phyloP scores from a whole-genome alignment of 2,797 vertebrate genomes.

The Toxotes lorentzi region DNA sequence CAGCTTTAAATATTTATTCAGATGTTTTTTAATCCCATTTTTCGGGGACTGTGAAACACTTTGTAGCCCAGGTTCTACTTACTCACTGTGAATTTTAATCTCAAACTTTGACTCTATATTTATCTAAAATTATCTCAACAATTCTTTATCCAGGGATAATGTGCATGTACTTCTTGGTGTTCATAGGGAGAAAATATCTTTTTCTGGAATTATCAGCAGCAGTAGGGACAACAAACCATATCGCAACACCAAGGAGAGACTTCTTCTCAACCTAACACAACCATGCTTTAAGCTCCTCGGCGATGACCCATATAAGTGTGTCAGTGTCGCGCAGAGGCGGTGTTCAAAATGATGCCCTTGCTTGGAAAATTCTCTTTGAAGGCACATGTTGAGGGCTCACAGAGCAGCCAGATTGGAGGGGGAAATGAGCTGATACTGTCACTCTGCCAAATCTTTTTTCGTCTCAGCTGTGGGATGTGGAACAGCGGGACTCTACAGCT shows the following conservation, averaged over 20 bases:
- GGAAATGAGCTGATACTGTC: constrained; percentile 60
- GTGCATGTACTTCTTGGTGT: constrained; percentile 5
- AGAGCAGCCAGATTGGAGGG: constrained; percentile 58
- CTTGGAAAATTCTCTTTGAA: constrained; percentile 82
- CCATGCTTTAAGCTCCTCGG: constrained; percentile 55
- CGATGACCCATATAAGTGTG: constrained; percentile 86
- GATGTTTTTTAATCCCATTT: neutral
- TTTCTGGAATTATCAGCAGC: constrained; percentile 40
- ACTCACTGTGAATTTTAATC: constrained; percentile 12
- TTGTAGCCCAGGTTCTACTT: neutral
- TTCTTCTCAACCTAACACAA: constrained; percentile 64
- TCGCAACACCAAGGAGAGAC: constrained; percentile 44
- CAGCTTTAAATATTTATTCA: constrained; percentile 3
- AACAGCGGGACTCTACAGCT: constrained; percentile 42
- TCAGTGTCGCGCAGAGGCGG: constrained; percentile 73
- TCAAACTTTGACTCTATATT: constrained; percentile 9
- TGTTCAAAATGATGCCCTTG: constrained; percentile 73
- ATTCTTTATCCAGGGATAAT: constrained; percentile 26
- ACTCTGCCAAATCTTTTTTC: constrained; percentile 58
- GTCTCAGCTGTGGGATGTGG: constrained; percentile 43
- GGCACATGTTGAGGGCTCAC: constrained; percentile 65
- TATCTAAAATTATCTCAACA: neutral
- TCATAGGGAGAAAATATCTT: constrained; percentile 4
- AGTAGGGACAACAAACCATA: constrained; percentile 39
- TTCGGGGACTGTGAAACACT: neutral